Evolutionary conservation across 2,113 vertebrate genomes (phyloP).

Genomic region (Paracanthobrama guichenoti): DNA sequence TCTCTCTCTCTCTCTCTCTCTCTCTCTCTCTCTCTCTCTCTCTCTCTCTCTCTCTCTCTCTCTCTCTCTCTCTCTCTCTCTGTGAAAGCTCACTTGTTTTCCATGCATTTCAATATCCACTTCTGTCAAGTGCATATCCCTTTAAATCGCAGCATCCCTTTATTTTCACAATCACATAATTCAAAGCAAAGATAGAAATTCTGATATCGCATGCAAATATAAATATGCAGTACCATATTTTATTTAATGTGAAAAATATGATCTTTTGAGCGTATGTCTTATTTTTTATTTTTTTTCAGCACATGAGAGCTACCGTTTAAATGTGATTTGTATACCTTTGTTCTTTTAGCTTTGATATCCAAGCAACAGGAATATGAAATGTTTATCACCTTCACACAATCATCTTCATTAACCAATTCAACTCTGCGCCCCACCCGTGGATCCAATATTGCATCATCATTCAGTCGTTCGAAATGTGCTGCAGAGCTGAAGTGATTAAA

Average conservation of each 20-base stretch:
- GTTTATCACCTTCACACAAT: no score
- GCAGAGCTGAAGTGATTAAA: no score
- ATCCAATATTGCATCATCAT: no score
- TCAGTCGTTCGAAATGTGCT: no score
- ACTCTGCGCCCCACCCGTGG: no score
- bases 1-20: not conserved
- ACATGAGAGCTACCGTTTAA: not conserved
- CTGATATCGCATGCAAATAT: not conserved
- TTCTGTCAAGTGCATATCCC: not conserved
- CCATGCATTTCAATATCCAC: slow-evolving; percentile 41
- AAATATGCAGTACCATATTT: not conserved
- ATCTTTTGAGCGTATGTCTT: not conserved
- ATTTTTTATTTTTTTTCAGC: not conserved
- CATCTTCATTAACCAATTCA: no score
- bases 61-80: not conserved
- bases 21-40: not conserved
- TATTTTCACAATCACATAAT: not conserved
- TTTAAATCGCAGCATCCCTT: not conserved
- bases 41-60: not conserved
- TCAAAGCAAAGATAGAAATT: not conserved
- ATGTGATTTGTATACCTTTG: no score
- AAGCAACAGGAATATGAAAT: not conserved
- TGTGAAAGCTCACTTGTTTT: slow-evolving; percentile 16
- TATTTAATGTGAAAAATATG: not conserved
- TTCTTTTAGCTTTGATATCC: not conserved